Conservation (phyloP, 53 echinoderm and acorn worm genomes). For the Paelopatides confundens region DNA sequence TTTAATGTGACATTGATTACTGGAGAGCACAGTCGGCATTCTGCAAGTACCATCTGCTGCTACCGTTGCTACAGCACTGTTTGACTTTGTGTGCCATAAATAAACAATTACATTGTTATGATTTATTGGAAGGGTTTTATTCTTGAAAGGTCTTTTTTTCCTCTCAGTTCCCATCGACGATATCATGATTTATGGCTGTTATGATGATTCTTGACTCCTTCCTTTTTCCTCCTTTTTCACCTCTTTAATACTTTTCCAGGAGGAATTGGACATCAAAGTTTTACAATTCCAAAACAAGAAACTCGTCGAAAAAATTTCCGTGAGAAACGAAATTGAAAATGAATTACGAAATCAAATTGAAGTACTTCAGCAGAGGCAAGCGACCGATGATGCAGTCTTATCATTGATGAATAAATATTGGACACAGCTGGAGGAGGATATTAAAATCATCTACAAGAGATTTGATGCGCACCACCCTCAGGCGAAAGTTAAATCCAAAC, state of each 20-base stretch:
- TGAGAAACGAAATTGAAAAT: constrained; percentile 78
- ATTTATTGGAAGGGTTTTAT: too few species aligned
- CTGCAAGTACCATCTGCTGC: too few species aligned
- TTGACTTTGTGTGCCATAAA: too few species aligned
- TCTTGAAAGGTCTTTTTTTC: too few species aligned
- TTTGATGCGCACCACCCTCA: constrained; percentile 43
- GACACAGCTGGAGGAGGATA: constrained; percentile 97
- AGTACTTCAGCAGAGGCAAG: constrained; percentile 79
- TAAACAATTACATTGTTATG: too few species aligned
- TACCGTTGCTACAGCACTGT: too few species aligned
- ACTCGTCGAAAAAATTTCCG: constrained; percentile 77
- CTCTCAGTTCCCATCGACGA: too few species aligned
- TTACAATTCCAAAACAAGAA: constrained; percentile 95
- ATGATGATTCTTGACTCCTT: too few species aligned
- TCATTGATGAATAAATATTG: constrained; percentile 95
- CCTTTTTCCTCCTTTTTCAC: too few species aligned
- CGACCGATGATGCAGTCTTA: constrained; percentile 90
- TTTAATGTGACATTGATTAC: too few species aligned
- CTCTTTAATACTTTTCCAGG: constrained; percentile 58
- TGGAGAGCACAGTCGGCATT: too few species aligned
- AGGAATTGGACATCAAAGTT: constrained; percentile 95
- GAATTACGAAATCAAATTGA: constrained; percentile 88
- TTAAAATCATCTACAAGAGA: constrained; percentile 78
- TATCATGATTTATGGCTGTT: too few species aligned
- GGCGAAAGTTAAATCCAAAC: background rate